Conservation (phyloP, 2,113 vertebrate genomes). For the Sorex araneus region DNA sequence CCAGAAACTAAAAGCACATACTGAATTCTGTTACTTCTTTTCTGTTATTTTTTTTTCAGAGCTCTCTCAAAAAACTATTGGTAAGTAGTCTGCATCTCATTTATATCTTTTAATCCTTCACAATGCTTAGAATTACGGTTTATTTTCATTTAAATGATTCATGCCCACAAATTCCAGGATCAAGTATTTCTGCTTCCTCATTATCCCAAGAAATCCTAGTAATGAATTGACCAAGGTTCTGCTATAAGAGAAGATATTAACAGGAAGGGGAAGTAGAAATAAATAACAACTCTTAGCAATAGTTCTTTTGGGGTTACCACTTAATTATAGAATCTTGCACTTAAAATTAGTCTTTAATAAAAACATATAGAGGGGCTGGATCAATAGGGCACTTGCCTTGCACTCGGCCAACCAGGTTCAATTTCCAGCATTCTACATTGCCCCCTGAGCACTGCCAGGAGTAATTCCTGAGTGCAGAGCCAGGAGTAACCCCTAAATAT, state of each 20-base stretch:
- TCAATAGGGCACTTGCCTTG: no score
- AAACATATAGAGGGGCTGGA: no score
- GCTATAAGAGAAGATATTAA: slow-evolving; percentile 13
- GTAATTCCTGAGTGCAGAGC: no score
- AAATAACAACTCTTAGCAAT: neutral
- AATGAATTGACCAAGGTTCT: neutral
- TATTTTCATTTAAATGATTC: slow-evolving; percentile 12
- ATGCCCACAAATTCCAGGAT: neutral
- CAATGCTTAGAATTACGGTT: neutral
- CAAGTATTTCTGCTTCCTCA: neutral
- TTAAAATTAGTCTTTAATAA: neutral
- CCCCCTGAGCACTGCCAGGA: no score
- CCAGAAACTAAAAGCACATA: neutral
- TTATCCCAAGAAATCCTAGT: slow-evolving; percentile 9
- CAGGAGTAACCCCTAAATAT: no score
- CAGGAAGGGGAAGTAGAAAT: neutral
- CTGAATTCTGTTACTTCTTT: no score
- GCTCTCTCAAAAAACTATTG: slow-evolving; percentile 77
- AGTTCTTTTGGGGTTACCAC: neutral
- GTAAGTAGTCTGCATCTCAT: slow-evolving; percentile 70
- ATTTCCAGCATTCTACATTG: no score
- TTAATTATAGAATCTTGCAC: neutral
- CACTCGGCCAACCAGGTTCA: no score
- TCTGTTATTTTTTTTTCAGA: slow-evolving; percentile 56
- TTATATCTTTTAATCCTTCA: neutral